These are phyloP conservation scores for Stenodema calcarata DNA, from an alignment of 2,888 invertebrate genomes.

Conservation along the genomic window DNA sequence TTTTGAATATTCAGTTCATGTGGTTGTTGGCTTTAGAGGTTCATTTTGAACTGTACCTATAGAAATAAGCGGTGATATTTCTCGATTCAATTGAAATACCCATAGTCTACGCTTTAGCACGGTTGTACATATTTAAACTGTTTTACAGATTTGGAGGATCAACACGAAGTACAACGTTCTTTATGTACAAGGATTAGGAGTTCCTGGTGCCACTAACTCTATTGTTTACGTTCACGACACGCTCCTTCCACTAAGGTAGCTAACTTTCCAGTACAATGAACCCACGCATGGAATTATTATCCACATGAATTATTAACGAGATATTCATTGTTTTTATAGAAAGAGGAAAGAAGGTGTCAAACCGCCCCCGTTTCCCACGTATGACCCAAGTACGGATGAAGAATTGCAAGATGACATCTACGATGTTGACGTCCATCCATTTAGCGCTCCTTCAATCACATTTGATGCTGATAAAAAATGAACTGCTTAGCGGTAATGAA, in stretches of 20 bases:
- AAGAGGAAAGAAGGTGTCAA: constrained; percentile 57
- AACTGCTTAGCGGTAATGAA: not conserved
- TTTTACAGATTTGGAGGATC: constrained; percentile 83
- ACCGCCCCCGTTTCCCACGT: constrained; percentile 81
- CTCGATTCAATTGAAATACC: too few relatives aligned
- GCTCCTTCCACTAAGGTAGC: constrained; percentile 64
- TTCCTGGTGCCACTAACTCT: constrained; percentile 84
- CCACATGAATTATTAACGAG: too few relatives aligned
- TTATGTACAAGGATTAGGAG: constrained; percentile 80
- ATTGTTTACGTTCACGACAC: constrained; percentile 85
- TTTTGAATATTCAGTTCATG: too few relatives aligned
- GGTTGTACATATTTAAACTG: not conserved
- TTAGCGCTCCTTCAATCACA: constrained; percentile 74
- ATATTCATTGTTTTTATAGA: constrained; percentile 48
- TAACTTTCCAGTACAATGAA: not conserved
- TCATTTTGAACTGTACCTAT: too few relatives aligned
- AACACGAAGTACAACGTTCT: constrained; percentile 94
- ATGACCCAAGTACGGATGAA: constrained; percentile 66
- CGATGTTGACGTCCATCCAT: constrained; percentile 77
- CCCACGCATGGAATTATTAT: too few relatives aligned
- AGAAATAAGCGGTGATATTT: too few relatives aligned
- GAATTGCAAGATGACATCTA: constrained; percentile 75
- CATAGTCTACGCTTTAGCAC: not conserved
- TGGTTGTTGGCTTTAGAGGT: too few relatives aligned
- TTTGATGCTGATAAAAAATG: constrained; percentile 63